Conservation (phyloP, 2,113 vertebrate species). For the Lepus timidus region DNA sequence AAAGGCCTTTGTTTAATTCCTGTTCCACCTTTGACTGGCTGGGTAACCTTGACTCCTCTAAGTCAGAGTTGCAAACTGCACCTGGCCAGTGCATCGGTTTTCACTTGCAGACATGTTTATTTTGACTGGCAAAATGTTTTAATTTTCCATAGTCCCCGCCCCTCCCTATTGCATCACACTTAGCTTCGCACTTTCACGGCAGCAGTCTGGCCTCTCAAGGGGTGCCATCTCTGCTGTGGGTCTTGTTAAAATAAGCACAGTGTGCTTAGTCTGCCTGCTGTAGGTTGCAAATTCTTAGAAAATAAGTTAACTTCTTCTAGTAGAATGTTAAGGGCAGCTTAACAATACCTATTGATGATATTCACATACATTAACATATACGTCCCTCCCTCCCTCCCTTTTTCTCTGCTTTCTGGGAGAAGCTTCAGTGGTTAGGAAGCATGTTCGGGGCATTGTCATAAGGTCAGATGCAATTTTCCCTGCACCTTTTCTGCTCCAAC, state of each 20-base stretch:
- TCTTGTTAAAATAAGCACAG: background rate
- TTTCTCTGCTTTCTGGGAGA: background rate
- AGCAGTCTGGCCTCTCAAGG: background rate
- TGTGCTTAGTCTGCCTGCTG: background rate
- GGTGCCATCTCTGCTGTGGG: background rate
- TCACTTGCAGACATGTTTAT: background rate
- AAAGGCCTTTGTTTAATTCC: background rate
- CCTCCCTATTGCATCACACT: background rate
- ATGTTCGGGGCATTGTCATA: background rate
- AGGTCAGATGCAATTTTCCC: slow-evolving; percentile 2
- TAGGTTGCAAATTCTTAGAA: background rate
- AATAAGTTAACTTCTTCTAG: slow-evolving; percentile 12
- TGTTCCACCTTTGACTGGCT: background rate
- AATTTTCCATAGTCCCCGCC: background rate
- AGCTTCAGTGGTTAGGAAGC: background rate
- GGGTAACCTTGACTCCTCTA: background rate
- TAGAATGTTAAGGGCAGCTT: background rate
- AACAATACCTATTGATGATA: background rate
- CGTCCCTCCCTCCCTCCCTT: too few relatives aligned
- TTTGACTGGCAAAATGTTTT: background rate
- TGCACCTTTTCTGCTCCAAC: background rate
- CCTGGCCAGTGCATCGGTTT: background rate
- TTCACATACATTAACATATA: background rate
- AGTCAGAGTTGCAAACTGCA: background rate
- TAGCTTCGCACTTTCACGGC: background rate